phyloP scores from a whole-genome alignment of 2,888 invertebrate species.

The Catocala fraxini region DNA sequence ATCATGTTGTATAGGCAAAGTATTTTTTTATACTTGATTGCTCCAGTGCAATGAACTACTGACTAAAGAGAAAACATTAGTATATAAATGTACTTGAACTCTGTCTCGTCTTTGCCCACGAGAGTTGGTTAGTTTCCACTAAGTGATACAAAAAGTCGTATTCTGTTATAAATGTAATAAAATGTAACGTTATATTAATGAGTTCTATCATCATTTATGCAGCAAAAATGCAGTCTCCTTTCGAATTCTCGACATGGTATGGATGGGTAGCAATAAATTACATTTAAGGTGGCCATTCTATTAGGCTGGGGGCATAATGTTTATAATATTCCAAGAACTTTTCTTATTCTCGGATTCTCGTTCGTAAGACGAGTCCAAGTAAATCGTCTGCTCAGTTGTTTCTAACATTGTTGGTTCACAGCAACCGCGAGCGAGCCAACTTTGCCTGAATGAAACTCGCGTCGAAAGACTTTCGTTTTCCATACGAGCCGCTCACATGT shows the following conservation, averaged over 20 bases:
- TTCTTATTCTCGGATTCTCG: background rate
- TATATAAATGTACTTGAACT: no score
- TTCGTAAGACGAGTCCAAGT: slow-evolving; percentile 32
- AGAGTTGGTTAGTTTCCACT: background rate
- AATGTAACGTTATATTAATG: slow-evolving; percentile 17
- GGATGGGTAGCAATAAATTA: slow-evolving; percentile 19
- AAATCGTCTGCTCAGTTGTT: slow-evolving; percentile 42
- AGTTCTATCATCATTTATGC: slow-evolving; percentile 13
- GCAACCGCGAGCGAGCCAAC: slow-evolving; percentile 76
- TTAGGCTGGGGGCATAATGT: slow-evolving; percentile 2
- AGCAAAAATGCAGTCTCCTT: slow-evolving; percentile 16
- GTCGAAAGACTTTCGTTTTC: slow-evolving; percentile 85
- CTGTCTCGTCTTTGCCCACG: background rate
- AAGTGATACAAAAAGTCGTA: slow-evolving; percentile 9
- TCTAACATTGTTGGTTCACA: slow-evolving; percentile 56
- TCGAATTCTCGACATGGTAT: slow-evolving; percentile 24
- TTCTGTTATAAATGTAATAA: slow-evolving; percentile 21
- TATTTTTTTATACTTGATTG: background rate
- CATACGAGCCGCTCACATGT: slow-evolving; percentile 84
- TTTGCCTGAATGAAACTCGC: slow-evolving; percentile 84
- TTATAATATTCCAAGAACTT: background rate
- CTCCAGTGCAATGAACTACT: no score
- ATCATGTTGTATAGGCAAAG: background rate
- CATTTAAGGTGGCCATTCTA: slow-evolving; percentile 16
- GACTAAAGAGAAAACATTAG: no score